Conservation (phyloP, 2,888 invertebrate species). For the Drosophila siamana region DNA sequence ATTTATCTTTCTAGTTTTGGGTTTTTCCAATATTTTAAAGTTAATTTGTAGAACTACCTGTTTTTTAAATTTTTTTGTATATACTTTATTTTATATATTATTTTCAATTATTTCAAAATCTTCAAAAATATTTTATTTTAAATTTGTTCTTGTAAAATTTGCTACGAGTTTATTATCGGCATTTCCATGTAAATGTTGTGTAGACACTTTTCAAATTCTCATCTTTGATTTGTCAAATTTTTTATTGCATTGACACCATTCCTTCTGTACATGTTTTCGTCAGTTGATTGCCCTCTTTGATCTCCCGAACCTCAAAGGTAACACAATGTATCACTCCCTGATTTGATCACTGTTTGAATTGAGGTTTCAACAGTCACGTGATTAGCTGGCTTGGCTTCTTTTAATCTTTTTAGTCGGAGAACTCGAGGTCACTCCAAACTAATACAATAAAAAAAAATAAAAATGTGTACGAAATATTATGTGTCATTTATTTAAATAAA, state of each 20-base stretch:
- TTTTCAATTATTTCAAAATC: too few species aligned
- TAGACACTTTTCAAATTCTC: not conserved
- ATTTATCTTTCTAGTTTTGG: too few species aligned
- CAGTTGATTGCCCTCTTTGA: not conserved
- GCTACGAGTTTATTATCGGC: too few species aligned
- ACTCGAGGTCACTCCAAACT: conserved; percentile 17
- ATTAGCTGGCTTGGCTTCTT: not conserved
- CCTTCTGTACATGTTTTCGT: not conserved
- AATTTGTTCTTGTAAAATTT: too few species aligned
- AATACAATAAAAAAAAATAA: not conserved
- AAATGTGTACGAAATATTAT: conserved; percentile 22
- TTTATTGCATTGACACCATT: not conserved
- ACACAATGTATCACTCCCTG: not conserved
- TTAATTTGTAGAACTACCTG: too few species aligned
- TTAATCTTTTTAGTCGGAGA: conserved; percentile 8
- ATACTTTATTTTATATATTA: too few species aligned
- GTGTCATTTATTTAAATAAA: conserved; percentile 38
- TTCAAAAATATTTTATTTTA: too few species aligned
- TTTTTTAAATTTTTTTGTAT: too few species aligned
- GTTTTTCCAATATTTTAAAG: too few species aligned
- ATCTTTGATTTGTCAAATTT: not conserved
- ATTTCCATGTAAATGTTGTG: not conserved
- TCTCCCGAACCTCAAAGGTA: not conserved
- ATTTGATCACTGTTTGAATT: not conserved
- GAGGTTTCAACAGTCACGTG: conserved; percentile 17